Conservation (phyloP, 2,797 vertebrate genomes). For the Enteromius argenteus region DNA sequence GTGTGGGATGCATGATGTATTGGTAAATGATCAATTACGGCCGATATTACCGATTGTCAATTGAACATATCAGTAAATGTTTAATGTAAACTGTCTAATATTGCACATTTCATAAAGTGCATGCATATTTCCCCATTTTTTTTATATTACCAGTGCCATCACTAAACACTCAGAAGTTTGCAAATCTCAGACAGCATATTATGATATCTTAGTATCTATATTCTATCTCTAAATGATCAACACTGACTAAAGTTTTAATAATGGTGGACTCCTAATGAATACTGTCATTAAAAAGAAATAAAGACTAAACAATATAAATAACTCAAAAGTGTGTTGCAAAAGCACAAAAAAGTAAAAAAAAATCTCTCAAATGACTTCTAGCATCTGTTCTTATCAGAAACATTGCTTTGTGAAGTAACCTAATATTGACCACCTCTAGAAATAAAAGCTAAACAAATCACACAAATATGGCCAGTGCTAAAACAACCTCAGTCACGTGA, state of each 20-base stretch:
- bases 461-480: conserved; percentile 41
- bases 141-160: background rate
- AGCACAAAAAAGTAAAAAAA: background rate
- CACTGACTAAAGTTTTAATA: background rate
- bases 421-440: background rate
- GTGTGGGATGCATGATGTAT: background rate
- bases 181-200: background rate
- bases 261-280: background rate
- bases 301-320: background rate
- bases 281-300: background rate
- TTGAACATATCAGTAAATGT: background rate
- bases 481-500: conserved; percentile 61
- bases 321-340: background rate
- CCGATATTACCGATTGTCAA: background rate
- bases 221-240: background rate
- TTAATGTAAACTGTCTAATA: background rate
- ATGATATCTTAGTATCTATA: background rate
- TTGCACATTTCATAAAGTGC: background rate
- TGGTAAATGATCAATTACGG: background rate
- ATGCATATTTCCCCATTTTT: background rate
- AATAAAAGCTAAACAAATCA: conserved; percentile 8
- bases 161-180: background rate
- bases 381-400: background rate
- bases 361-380: background rate
- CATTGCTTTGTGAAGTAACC: background rate